A percentile compares a stretch with the other conserved stretches of the same genome.
These are phyloP conservation scores for Meloidogyne exigua DNA, from an alignment of 1,140 invertebrate genomes.

Conservation along the genomic window DNA sequence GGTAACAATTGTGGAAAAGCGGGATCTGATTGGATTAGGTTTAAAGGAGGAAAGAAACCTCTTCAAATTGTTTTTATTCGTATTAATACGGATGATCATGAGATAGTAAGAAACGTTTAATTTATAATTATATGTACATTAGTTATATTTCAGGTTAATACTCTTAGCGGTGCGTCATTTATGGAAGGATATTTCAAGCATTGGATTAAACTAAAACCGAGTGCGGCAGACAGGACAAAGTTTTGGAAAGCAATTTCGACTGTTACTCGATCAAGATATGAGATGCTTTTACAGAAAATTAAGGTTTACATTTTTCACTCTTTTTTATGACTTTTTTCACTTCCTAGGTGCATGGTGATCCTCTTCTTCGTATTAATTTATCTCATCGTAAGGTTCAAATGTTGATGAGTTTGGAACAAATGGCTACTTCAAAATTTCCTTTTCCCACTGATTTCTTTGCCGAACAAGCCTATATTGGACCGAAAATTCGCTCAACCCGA, in stretches of 20 bases:
- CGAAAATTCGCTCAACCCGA: constrained; percentile 11
- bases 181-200: constrained; percentile 32
- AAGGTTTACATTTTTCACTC: constrained; percentile 15
- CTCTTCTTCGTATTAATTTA: constrained; percentile 12
- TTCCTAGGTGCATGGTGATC: constrained; percentile 29
- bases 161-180: constrained; percentile 2
- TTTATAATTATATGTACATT: not conserved
- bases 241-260: constrained; percentile 36
- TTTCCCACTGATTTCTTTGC: constrained; percentile 18
- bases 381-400: constrained; percentile 21
- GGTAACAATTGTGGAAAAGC: not conserved
- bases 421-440: constrained; percentile 20
- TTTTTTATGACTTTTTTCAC: not conserved
- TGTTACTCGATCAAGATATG: constrained; percentile 16
- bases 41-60: constrained; percentile 18
- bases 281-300: constrained; percentile 29
- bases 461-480: not conserved
- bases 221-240: constrained; percentile 2
- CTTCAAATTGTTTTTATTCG: constrained; percentile 29
- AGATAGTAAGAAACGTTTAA: constrained; percentile 17
- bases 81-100: constrained; percentile 13
- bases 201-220: constrained; percentile 28
- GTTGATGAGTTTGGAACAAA: constrained; percentile 32
- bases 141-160: constrained; percentile 3
- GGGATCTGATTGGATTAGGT: constrained; percentile 16